Conservation (phyloP, 2,797 vertebrate species). For the Rhinoraja longicauda region DNA sequence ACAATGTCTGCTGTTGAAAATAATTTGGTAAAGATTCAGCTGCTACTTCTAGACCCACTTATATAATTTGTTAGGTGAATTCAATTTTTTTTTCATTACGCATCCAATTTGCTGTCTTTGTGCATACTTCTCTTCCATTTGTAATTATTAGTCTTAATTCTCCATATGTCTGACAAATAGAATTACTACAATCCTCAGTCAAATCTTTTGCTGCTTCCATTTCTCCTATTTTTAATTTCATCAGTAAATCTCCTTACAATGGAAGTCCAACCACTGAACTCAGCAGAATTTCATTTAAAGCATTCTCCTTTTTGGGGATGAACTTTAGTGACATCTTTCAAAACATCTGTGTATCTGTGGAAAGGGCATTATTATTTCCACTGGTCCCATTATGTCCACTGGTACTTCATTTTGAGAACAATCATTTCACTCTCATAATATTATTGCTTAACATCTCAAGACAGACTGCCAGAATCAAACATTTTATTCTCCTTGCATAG, state of each 20-base stretch:
- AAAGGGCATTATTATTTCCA: background rate
- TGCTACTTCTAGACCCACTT: background rate
- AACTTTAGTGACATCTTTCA: background rate
- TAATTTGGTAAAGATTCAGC: too few species aligned
- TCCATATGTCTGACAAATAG: background rate
- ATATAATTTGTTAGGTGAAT: background rate
- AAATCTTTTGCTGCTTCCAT: background rate
- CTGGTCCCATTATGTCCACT: too few species aligned
- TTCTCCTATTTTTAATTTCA: background rate
- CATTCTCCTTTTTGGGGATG: background rate
- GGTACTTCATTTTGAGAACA: too few species aligned
- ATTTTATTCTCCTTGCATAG: too few species aligned
- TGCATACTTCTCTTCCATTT: background rate
- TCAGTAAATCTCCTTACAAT: background rate
- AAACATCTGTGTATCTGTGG: background rate
- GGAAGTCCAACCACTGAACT: background rate
- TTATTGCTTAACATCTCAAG: too few species aligned
- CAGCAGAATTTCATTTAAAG: background rate
- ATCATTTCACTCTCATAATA: too few species aligned
- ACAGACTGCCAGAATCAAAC: too few species aligned
- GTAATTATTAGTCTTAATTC: background rate
- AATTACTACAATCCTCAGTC: background rate
- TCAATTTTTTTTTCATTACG: background rate
- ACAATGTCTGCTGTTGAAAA: too few species aligned
- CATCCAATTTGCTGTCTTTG: background rate